Evolutionary conservation across 2,888 invertebrate genomes (phyloP), one percentile per base, ranked within the genome.

Genomic region (Argynnis bischoffii): DNA sequence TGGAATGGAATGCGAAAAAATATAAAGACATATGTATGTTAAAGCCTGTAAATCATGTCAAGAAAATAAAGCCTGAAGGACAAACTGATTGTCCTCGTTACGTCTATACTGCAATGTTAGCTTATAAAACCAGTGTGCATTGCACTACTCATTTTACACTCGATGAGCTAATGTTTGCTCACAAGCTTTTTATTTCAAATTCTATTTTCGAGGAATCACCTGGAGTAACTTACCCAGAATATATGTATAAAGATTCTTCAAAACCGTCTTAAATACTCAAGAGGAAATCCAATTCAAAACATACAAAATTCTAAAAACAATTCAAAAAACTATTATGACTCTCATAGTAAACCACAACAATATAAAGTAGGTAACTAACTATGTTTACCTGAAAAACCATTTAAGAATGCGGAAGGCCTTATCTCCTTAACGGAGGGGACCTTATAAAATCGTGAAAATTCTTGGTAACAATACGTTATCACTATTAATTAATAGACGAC

Each of bases 401-500:
- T 55, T 73, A 0, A 69, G 76, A 6, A 51, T 74, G 2, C 47
- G 74, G 0, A 75, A 76, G 59, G 73, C 75, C 1, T 56, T 78
- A 2, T 75, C 74, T 1, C 76, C 76, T 1, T 18, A 74, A 3
- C 77, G 77, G 77, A 77, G 77, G 71, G 78, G 76, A 0, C 76
- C 76, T 4, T 78, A 73, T 53, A 77, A 76, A 61, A 64, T 78
- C 0, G 63, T 78, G 0, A 76, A 77, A 66, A 53, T 79, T 6
- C 66, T 76, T 57, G 72, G 73, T 14, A 77, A 74, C 1, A 69
- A 77, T 35, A 74, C 74, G 0, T n/a, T 75, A 1, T 57, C 75
- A 0, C 21, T 77, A 11, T 55, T 76, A 8, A 76, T 76, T 13
- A n/a, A n/a, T n/a, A n/a, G n/a, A n/a, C n/a, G n/a, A n/a, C n/a